A percentile compares a stretch with the other conserved stretches of the same genome.
phyloP scores from a whole-genome alignment of 2,113 vertebrate species.

The Antechinus stuartii region DNA sequence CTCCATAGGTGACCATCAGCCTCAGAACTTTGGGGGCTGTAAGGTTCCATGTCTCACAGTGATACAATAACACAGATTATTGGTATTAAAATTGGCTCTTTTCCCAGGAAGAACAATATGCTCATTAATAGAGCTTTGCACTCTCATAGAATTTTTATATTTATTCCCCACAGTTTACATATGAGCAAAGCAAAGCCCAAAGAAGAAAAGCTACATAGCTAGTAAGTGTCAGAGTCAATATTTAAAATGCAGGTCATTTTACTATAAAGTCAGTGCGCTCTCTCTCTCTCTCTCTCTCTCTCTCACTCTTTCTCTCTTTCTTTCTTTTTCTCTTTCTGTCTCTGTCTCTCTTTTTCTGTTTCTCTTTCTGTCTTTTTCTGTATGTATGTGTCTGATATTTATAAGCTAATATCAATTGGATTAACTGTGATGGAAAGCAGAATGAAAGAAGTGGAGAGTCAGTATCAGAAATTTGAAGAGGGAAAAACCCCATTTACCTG shows the following conservation, averaged over 20 bases:
- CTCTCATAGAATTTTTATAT: background rate
- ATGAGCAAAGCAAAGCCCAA: background rate
- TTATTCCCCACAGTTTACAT: background rate
- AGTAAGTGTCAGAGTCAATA: background rate
- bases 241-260: background rate
- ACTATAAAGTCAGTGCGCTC: background rate
- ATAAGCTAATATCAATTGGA: background rate
- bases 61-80: background rate
- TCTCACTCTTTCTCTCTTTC: background rate
- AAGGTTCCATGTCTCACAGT: background rate
- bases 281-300: background rate
- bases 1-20: background rate
- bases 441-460: background rate
- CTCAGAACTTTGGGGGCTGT: background rate
- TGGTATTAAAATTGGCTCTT: background rate
- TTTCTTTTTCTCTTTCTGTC: no score
- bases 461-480: background rate
- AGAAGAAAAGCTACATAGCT: background rate
- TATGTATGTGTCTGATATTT: background rate
- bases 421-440: background rate
- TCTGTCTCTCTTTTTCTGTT: no score
- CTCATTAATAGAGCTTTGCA: background rate
- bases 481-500: background rate
- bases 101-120: background rate
- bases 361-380: background rate